Conservation (phyloP, 2,888 invertebrate species). For the Axea sp. region DNA sequence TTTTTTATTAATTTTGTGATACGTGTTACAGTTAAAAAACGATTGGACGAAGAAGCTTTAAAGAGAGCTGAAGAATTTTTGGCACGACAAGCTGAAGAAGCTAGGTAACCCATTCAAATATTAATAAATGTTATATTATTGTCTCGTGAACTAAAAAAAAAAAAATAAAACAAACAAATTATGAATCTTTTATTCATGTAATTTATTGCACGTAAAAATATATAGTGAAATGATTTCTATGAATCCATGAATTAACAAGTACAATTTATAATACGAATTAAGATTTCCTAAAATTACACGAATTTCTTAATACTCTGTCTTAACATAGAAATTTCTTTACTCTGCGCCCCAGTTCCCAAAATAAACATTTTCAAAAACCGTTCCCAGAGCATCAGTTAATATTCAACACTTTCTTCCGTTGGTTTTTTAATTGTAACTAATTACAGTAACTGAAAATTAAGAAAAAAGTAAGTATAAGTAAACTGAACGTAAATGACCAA, state of each 20-base stretch:
- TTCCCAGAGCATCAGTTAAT: conserved; percentile 16
- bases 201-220: conserved; percentile 4
- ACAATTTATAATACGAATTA: neutral
- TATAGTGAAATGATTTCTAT: conserved; percentile 37
- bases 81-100: conserved; percentile 66
- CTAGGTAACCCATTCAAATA: conserved; percentile 67
- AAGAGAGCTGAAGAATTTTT: conserved; percentile 70
- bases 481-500: conserved; percentile 2
- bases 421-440: conserved; percentile 34
- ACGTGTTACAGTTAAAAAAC: conserved; percentile 69
- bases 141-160: conserved; percentile 35
- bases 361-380: conserved; percentile 59
- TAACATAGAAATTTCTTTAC: conserved; percentile 47
- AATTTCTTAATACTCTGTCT: too few species aligned
- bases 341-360: conserved; percentile 44
- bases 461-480: too few species aligned
- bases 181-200: neutral
- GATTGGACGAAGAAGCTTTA: conserved; percentile 70
- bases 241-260: conserved; percentile 6
- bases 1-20: conserved; percentile 7
- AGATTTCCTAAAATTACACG: neutral
- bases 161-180: too few species aligned
- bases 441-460: conserved; percentile 11
- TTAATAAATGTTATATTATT: conserved; percentile 51
- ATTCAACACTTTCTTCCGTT: neutral